A percentile compares a stretch with the other conserved stretches of the same genome.
phyloP scores from a whole-genome alignment of 2,888 invertebrate genomes.

The Linnaemya tessellans region DNA sequence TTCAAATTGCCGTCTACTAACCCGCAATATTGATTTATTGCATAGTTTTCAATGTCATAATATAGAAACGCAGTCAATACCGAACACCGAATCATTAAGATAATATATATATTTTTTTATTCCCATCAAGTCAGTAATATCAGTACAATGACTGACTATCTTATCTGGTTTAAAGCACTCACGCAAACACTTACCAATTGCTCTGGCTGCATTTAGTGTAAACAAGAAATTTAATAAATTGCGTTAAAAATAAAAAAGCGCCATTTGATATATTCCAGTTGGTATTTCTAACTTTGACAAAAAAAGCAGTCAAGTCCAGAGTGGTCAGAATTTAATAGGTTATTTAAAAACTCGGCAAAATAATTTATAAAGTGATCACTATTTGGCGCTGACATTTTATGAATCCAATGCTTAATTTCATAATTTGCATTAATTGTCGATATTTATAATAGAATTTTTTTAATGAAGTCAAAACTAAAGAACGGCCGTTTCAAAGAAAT shows the following conservation, averaged over 20 bases:
- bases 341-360: too few species aligned
- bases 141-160: background rate
- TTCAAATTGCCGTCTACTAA: background rate
- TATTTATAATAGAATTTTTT: too few species aligned
- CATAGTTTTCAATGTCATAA: constrained; percentile 1
- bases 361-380: too few species aligned
- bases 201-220: background rate
- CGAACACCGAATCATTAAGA: background rate
- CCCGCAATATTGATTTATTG: constrained; percentile 1
- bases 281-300: too few species aligned
- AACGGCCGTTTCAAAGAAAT: too few species aligned
- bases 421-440: too few species aligned
- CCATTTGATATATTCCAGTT: background rate
- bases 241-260: background rate
- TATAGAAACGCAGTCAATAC: background rate
- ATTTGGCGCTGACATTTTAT: too few species aligned
- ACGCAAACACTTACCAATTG: background rate
- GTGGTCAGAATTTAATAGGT: too few species aligned
- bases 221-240: background rate
- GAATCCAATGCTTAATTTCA: too few species aligned
- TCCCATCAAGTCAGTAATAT: background rate
- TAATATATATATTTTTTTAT: background rate
- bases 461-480: too few species aligned
- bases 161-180: background rate
- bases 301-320: too few species aligned